phyloP scores from a whole-genome alignment of 2,113 vertebrate genomes.

The Thunnus thynnus region DNA sequence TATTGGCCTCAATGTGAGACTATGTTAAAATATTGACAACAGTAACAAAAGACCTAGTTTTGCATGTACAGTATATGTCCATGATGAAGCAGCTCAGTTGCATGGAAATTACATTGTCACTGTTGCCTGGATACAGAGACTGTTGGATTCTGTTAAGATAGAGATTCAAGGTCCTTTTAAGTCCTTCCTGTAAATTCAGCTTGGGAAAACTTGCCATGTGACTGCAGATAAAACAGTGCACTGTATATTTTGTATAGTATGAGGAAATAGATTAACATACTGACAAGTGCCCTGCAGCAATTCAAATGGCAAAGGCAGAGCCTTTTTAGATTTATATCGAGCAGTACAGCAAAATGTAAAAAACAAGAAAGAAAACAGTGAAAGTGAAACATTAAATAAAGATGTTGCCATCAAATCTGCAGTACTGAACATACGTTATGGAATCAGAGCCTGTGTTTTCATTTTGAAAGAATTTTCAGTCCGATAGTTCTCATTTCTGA shows the following conservation, averaged over 20 bases:
- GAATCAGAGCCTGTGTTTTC: slow-evolving; percentile 31
- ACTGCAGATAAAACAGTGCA: slow-evolving; percentile 21
- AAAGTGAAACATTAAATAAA: slow-evolving; percentile 25
- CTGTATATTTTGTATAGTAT: slow-evolving; percentile 1
- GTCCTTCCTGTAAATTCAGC: slow-evolving; percentile 38
- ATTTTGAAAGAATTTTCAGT: slow-evolving; percentile 25
- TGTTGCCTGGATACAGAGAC: slow-evolving; percentile 71
- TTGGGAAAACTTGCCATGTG: slow-evolving; percentile 30
- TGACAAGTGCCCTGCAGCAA: slow-evolving; percentile 4
- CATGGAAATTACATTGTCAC: slow-evolving; percentile 51
- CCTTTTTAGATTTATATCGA: slow-evolving; percentile 23
- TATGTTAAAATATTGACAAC: slow-evolving; percentile 38
- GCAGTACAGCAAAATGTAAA: slow-evolving; percentile 5
- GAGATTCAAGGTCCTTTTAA: slow-evolving; percentile 58
- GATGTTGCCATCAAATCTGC: slow-evolving; percentile 20
- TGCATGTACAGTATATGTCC: slow-evolving; percentile 21
- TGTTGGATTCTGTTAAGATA: slow-evolving; percentile 41
- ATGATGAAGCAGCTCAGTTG: slow-evolving; percentile 48
- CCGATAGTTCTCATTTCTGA: slow-evolving; percentile 48
- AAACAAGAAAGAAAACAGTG: not conserved
- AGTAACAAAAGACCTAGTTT: slow-evolving; percentile 20
- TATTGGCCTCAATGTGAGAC: slow-evolving; percentile 25
- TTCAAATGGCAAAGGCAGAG: not conserved
- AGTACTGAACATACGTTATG: slow-evolving; percentile 25
- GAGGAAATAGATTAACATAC: slow-evolving; percentile 10